Evolutionary conservation across 2,113 vertebrate species (phyloP), one percentile per base, ranked within the genome.

Genomic region (Oxygymnocypris stewartii): DNA sequence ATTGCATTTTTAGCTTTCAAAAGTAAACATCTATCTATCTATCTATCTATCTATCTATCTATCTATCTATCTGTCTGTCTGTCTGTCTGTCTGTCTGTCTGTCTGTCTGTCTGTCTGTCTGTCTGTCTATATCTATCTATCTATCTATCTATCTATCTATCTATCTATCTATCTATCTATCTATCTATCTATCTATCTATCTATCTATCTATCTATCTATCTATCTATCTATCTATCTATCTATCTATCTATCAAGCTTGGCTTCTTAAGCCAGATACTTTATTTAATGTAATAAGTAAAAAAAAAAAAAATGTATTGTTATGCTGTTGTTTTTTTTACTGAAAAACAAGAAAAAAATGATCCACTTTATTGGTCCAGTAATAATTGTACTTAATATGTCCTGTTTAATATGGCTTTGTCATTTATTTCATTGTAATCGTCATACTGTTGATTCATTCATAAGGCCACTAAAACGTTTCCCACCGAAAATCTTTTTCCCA

Each of bases 401-500:
- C 4, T 69, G 28, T 67, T 69, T 35, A 18, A 35, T 37, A 16
- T 4, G 31, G 14, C 14, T 69, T 31, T 35, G 42, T 75, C 1
- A 25, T 47, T 14, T 47, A 47, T 75, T 67, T 76, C 42, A 28
- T 4, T 49, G 42, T 42, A 28, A 23, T n/a, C 20, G 1, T n/a
- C 35, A 73, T 23, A 73, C 20, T 11, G 37, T 61, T 40, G 51
- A 59, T 8, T 47, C 42, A 28, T 31, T 65, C 37, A 44, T 18
- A 44, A 81, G 23, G 37, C 23, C 14, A 5, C 5, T 40, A 18
- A 28, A 59, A 63, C 51, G 2, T 86, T 61, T 85, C 87, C 83
- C 83, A 85, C 83, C 18, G 3, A 54, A 51, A 74, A 61, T 37
- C 16, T n/a, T 57, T 69, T 88, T 85, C 87, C 73, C 86, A 89